These are phyloP conservation scores for Catamblyrhynchus diadema DNA, from an alignment of 2,797 vertebrate genomes.

Conservation along the genomic window DNA sequence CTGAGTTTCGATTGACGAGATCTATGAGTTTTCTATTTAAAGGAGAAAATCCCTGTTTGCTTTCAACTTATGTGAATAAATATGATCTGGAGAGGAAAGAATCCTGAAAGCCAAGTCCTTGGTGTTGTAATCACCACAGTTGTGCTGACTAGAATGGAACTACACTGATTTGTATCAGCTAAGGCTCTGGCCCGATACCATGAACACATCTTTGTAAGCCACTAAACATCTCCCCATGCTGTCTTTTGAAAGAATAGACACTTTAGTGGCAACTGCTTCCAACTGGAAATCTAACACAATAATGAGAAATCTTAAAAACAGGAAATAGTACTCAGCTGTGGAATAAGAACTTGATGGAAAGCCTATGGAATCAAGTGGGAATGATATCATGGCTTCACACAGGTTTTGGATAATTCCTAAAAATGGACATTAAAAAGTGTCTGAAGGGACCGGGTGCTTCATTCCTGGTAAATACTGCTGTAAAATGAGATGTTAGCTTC, in stretches of 20 bases:
- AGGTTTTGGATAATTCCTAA: background rate
- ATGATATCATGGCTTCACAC: background rate
- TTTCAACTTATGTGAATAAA: slow-evolving; percentile 30
- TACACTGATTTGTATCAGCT: background rate
- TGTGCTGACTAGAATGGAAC: background rate
- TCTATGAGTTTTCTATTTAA: slow-evolving; percentile 26
- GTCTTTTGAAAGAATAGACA: background rate
- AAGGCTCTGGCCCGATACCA: background rate
- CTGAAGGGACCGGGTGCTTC: background rate
- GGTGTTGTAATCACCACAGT: background rate
- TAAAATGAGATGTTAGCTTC: background rate
- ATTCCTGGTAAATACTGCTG: background rate
- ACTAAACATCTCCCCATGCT: background rate
- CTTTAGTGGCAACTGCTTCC: background rate
- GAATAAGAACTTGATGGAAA: background rate
- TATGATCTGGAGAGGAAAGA: background rate
- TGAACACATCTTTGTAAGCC: background rate
- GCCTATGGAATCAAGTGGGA: background rate
- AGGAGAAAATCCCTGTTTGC: background rate
- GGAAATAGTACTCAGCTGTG: background rate
- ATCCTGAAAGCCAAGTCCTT: background rate
- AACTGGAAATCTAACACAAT: background rate
- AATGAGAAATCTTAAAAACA: background rate
- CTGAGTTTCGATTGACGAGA: background rate
- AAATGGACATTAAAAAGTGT: background rate